phyloP scores from a whole-genome alignment of 2,888 invertebrate genomes.

The Apodemia mormo region DNA sequence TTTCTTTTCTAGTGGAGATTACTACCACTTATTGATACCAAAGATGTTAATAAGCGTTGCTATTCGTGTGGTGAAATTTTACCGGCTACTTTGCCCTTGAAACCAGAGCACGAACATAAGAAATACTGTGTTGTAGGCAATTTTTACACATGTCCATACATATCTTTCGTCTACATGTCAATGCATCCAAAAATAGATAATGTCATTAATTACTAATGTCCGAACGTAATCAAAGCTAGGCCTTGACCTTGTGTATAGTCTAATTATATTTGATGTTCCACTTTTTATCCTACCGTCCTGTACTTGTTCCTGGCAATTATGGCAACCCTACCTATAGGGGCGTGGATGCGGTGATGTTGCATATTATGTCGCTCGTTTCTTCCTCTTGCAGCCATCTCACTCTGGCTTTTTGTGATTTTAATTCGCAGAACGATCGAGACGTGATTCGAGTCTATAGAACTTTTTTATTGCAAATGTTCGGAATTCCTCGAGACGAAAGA shows the following conservation, averaged over 20 bases:
- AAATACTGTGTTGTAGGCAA: too few species aligned
- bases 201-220: background rate
- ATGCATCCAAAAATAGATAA: background rate
- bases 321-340: constrained; percentile 56
- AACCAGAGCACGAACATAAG: too few species aligned
- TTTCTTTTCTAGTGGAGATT: too few species aligned
- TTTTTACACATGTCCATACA: too few species aligned
- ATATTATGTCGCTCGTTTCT: constrained; percentile 65
- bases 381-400: constrained; percentile 50
- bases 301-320: background rate
- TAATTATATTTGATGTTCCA: background rate
- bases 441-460: constrained; percentile 74
- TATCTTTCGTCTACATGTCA: background rate
- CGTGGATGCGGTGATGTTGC: constrained; percentile 82
- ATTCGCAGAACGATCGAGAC: constrained; percentile 77
- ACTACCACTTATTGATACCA: too few species aligned
- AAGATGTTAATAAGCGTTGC: too few species aligned
- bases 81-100: too few species aligned
- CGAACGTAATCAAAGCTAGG: background rate
- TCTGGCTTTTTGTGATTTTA: constrained; percentile 80
- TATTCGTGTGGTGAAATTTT: too few species aligned
- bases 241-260: background rate
- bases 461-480: constrained; percentile 69
- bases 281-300: background rate
- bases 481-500: constrained; percentile 66